phyloP scores from a whole-genome alignment of 2,888 invertebrate species.

The Ellobium chinense region DNA sequence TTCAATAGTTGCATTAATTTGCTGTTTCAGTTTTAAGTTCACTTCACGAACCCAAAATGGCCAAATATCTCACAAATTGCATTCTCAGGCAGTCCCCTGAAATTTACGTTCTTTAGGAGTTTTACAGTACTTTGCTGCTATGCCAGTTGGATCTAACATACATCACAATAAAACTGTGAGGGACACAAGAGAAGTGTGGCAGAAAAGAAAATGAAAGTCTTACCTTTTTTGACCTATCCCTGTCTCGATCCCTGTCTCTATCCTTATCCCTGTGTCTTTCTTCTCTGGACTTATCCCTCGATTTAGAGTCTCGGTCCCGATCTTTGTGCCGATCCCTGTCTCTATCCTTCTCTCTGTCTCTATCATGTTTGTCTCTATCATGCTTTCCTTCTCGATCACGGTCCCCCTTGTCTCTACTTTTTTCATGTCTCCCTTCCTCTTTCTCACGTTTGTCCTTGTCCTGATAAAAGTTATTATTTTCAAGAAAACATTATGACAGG shows the following conservation, averaged over 20 bases:
- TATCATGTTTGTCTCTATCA: conserved; percentile 52
- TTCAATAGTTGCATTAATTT: no score
- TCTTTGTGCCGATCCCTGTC: conserved; percentile 52
- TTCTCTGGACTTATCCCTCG: conserved; percentile 39
- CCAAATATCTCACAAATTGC: no score
- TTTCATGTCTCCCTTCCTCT: conserved; percentile 43
- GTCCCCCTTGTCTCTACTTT: conserved; percentile 38
- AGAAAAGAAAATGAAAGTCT: background rate
- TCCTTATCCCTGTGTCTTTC: conserved; percentile 51
- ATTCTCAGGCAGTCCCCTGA: no score
- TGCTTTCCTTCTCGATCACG: conserved; percentile 33
- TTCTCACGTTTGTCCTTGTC: conserved; percentile 29
- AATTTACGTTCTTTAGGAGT: no score
- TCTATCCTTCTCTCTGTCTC: conserved; percentile 55
- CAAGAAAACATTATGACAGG: no score
- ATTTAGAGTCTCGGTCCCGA: conserved; percentile 41
- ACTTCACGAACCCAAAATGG: no score
- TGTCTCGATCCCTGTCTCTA: conserved; percentile 55
- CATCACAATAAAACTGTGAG: no score
- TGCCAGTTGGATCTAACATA: no score
- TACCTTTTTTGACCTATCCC: conserved; percentile 20
- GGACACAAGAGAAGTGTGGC: background rate
- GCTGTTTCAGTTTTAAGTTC: no score
- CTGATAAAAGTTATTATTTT: conserved; percentile 25
- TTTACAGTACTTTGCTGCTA: no score